Base-by-base conservation (phyloP, 2,797 vertebrate genomes). In the Ambastaia sidthimunki region DNA sequence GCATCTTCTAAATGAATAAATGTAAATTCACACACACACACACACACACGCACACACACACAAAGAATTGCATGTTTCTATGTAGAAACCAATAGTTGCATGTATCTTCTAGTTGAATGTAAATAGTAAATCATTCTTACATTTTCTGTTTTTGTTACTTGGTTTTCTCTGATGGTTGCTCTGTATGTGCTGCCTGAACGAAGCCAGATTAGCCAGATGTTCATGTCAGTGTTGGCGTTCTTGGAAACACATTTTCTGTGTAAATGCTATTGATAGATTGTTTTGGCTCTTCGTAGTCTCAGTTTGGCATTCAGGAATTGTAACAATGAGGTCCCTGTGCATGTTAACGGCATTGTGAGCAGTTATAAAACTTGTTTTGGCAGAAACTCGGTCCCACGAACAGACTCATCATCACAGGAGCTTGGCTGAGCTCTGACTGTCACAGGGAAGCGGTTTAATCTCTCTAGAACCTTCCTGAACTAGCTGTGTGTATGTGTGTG, bases 331-430 rank as follows among this genome's bases (percentile, higher is more conserved):
- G 44, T 37, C 54, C 44, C 23, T 65, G 71, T 70, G 71, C 52
- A 54, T 83, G 57, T 57, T 88, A 86, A 84, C 73, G n/a, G 67
- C 48, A 63, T 86, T 85, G 76, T 86, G 81, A 84, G 82, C 76
- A 83, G 87, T 80, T 65, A 80, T 78, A 75, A 80, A 89, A 88
- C 37, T 74, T 65, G 71, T 75, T 83, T 79, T 44, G n/a, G 31
- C 48, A 57, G 66, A 80, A 77, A 77, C 55, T 21, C 70, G 65
- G 74, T 78, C 15, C 13, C 23, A 63, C 6, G 18, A 70, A 69
- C 48, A 75, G 41, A 66, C 66, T 9, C 19, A 18, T 72, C 59
- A 41, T 48, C 34, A 44, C 57, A 47, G n/a, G 63, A 55, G 23
- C n/a, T 55, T 41, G 59, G 9, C 63, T 41, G 59, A n/a, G 1